Conservation (phyloP, 2,113 vertebrate species). For the Panthera leo region DNA sequence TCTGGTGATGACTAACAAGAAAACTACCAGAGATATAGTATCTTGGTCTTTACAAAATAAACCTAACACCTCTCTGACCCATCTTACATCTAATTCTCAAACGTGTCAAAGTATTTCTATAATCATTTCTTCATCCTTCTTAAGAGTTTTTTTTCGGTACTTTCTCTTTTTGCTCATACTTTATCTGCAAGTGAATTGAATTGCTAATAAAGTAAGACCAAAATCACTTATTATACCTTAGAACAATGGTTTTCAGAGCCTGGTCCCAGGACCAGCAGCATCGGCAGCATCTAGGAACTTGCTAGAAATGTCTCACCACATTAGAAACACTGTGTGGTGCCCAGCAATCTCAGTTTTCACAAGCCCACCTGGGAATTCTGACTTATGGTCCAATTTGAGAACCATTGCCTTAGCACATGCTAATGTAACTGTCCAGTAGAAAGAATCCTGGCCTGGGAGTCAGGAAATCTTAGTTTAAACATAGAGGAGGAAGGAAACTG, state of each 20-base stretch:
- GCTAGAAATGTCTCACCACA: background rate
- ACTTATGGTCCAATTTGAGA: background rate
- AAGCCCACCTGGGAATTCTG: background rate
- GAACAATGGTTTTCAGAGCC: background rate
- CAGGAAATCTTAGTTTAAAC: background rate
- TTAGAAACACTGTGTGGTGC: background rate
- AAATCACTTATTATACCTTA: background rate
- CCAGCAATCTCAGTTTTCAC: background rate
- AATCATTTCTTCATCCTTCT: background rate
- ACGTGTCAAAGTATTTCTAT: background rate
- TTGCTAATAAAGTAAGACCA: background rate
- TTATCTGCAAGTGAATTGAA: slow-evolving; percentile 19
- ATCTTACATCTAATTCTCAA: background rate
- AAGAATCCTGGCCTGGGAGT: background rate
- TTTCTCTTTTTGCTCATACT: background rate
- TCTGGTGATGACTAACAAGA: background rate
- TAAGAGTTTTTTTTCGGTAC: background rate
- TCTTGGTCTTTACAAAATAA: background rate
- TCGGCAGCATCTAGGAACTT: background rate
- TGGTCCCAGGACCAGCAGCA: background rate
- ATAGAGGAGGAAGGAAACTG: background rate
- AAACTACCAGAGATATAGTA: background rate
- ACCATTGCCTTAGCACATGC: background rate
- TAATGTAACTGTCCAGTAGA: background rate
- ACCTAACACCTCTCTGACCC: background rate